Conservation (phyloP, 2,888 invertebrate species). For the Lypha dubia region DNA sequence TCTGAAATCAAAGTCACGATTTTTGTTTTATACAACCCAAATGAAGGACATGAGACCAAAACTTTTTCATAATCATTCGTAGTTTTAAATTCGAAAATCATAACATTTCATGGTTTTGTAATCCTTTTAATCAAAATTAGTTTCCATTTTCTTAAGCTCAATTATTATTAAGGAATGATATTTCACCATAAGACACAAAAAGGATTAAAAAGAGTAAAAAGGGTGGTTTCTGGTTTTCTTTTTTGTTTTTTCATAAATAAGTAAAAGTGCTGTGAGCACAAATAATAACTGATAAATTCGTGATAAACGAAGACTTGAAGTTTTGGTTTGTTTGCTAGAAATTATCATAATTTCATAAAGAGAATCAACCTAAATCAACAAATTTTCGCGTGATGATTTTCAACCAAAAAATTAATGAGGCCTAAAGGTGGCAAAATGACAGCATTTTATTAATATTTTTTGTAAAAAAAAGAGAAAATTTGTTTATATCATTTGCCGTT, state of each 20-base stretch:
- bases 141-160: conserved; percentile 77
- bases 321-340: conserved; percentile 77
- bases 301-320: conserved; percentile 61
- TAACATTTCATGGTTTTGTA: conserved; percentile 74
- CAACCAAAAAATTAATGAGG: conserved; percentile 70
- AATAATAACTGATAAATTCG: conserved; percentile 68
- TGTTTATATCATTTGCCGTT: conserved; percentile 5
- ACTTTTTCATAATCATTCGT: background rate
- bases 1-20: too few relatives aligned
- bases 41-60: background rate
- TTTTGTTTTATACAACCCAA: background rate
- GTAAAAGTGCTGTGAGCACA: conserved; percentile 40
- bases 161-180: conserved; percentile 79
- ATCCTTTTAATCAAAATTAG: conserved; percentile 83
- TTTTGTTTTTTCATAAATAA: too few relatives aligned
- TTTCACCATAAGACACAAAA: conserved; percentile 54
- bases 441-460: conserved; percentile 62
- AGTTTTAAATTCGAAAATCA: conserved; percentile 28
- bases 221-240: too few relatives aligned
- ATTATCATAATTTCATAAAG: conserved; percentile 82
- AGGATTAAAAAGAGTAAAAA: background rate
- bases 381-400: conserved; percentile 74
- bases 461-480: conserved; percentile 21
- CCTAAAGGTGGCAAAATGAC: conserved; percentile 71
- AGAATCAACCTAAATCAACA: conserved; percentile 82